Conservation (phyloP, 2,113 vertebrate species). For the Machaerirhynchus nigripectus region DNA sequence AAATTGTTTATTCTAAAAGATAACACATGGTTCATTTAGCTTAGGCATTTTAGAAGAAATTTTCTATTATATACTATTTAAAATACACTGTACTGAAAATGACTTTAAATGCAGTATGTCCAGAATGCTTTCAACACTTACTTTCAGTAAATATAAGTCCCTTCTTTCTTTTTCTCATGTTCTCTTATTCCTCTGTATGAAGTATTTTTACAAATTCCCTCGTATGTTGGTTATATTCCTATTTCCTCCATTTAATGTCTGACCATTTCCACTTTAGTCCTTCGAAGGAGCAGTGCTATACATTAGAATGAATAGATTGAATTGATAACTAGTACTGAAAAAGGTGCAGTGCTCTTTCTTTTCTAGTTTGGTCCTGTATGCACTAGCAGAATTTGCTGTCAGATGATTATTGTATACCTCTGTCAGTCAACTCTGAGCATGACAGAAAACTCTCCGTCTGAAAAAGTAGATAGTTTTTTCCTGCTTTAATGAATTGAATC, state of each 20-base stretch:
- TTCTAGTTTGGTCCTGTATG: neutral
- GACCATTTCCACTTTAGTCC: neutral
- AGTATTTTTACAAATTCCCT: neutral
- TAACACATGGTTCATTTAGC: neutral
- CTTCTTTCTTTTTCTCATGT: neutral
- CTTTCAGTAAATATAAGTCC: neutral
- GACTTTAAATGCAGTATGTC: neutral
- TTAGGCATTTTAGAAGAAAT: neutral
- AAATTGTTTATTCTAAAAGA: neutral
- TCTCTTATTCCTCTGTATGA: neutral
- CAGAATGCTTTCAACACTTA: neutral
- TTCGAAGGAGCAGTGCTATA: neutral
- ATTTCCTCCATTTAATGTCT: neutral
- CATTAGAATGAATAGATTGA: neutral
- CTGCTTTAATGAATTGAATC: neutral
- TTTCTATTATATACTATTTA: neutral
- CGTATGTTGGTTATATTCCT: neutral
- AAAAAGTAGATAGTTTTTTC: neutral
- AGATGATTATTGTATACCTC: neutral
- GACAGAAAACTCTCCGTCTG: neutral
- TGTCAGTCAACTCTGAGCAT: neutral
- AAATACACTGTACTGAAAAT: neutral
- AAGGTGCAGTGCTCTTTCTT: neutral
- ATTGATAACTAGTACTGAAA: neutral
- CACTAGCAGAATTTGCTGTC: neutral